Conservation (phyloP, 2,797 vertebrate species). For the Delichon dasypus region DNA sequence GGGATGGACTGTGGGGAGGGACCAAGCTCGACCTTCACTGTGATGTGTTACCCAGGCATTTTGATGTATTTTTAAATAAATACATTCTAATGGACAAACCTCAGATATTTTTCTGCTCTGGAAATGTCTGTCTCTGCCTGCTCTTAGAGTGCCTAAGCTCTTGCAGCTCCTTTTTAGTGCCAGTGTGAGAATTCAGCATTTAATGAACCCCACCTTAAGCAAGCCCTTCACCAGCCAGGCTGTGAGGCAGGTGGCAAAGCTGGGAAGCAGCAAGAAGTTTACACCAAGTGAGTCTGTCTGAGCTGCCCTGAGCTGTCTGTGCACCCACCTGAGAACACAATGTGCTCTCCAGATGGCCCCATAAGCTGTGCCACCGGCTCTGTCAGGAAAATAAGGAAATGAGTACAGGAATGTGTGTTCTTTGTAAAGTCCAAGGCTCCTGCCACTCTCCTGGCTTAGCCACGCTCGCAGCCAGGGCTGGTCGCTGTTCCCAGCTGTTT, state of each 20-base stretch:
- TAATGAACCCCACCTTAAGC: not conserved
- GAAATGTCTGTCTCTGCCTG: not conserved
- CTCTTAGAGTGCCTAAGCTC: not conserved
- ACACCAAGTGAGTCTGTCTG: not conserved
- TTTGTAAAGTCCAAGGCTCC: not conserved
- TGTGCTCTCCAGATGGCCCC: not conserved
- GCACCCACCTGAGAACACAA: not conserved
- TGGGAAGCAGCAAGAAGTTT: not conserved
- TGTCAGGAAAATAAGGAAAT: conserved; percentile 2
- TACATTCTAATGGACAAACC: not conserved
- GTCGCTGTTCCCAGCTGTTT: not conserved
- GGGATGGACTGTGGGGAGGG: not conserved
- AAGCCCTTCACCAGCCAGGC: not conserved
- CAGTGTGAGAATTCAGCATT: not conserved
- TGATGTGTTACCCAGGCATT: not conserved
- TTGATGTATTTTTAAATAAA: conserved; percentile 35
- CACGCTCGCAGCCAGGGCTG: not conserved
- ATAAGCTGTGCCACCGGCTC: not conserved
- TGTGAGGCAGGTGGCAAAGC: not conserved
- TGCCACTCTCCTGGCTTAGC: not conserved
- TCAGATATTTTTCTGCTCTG: not conserved
- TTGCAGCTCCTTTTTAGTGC: not conserved
- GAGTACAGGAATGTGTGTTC: not conserved
- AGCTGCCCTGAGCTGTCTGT: not conserved
- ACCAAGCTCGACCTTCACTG: not conserved